Base-by-base conservation (phyloP, 2,888 invertebrate genomes). In the Amitus sp. region DNA sequence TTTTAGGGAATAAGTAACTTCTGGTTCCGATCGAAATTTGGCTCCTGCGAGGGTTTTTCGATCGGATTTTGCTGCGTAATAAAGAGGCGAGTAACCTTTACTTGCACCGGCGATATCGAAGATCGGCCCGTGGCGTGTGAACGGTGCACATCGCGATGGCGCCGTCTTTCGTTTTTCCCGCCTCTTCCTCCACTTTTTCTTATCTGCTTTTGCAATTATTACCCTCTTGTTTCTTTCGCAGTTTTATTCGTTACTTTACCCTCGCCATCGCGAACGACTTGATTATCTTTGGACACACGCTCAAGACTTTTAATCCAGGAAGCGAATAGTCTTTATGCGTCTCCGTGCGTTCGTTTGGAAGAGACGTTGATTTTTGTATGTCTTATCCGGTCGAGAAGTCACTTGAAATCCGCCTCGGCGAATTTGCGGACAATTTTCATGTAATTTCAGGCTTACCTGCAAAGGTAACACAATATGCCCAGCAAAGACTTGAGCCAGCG, bases 11-110 rank as follows among this genome's bases (percentile, higher is more conserved):
- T n/a, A n/a, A n/a, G n/a, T n/a, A n/a, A n/a, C n/a, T n/a, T n/a
- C n/a, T n/a, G n/a, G n/a, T n/a, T n/a, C n/a, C n/a, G n/a, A n/a
- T n/a, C n/a, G n/a, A n/a, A n/a, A n/a, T n/a, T n/a, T n/a, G n/a
- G n/a, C n/a, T n/a, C n/a, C n/a, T n/a, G n/a, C n/a, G n/a, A n/a
- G n/a, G n/a, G n/a, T n/a, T n/a, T n/a, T n/a, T n/a, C n/a, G n/a
- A n/a, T n/a, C n/a, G n/a, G n/a, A n/a, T n/a, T n/a, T n/a, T n/a
- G n/a, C n/a, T n/a, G n/a, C n/a, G n/a, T n/a, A n/a, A n/a, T n/a
- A n/a, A n/a, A n/a, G 67, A 68, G 64, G 62, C 70, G 71, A 70
- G 70, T 77, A 78, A 75, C 77, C 77, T 74, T 77, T 73, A 77
- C 76, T 75, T 67, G 28, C 28, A 28, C 4, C 62, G 67, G 65